Evolutionary conservation across 2,113 vertebrate genomes (phyloP), one percentile per base, ranked within the genome.

Genomic region (Bubalus kerabau): DNA sequence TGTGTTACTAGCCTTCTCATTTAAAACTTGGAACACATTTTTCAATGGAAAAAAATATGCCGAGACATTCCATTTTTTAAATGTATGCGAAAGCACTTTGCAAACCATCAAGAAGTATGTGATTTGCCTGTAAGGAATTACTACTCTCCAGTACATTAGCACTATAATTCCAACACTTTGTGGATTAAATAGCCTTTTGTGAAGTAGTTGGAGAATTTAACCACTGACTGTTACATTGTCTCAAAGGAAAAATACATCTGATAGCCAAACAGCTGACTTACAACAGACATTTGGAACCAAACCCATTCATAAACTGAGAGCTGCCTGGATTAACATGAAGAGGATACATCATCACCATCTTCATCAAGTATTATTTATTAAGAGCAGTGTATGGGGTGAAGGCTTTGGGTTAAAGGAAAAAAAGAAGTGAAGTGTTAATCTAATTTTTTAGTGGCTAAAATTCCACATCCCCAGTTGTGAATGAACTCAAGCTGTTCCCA

Each of bases 191-290:
- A 86, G 89, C 32, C 48, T 97, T 97, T 96, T 94, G 97, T 86
- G 60, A 97, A 93, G 60, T 86, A 78, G 92, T 67, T 95, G 84
- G 64, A 96, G 76, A 95, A 94, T 62, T 96, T 94, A 95, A 96
- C 91, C 95, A 86, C 91, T 30, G 85, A 96, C 56, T 95, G 71
- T 95, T 95, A 96, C 30, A 59, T 54, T 95, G 89, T 97, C 97
- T 97, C 97, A 93, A 94, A 97, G 97, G 95, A 94, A 94, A 98
- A 96, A 94, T 93, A 83, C 92, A 88, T 97, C 87, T 82, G 90
- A 96, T 84, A 87, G 92, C 90, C 94, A 97, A 97, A 95, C 95
- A 97, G 97, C 91, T 94, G 87, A 67, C 82, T 98, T 94, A 64
- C 46, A 88, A 83, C 95, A 96, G 95, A 97, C 86, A 91, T 92